Conservation (phyloP, 2,113 vertebrate species). For the Corapipo altera region DNA sequence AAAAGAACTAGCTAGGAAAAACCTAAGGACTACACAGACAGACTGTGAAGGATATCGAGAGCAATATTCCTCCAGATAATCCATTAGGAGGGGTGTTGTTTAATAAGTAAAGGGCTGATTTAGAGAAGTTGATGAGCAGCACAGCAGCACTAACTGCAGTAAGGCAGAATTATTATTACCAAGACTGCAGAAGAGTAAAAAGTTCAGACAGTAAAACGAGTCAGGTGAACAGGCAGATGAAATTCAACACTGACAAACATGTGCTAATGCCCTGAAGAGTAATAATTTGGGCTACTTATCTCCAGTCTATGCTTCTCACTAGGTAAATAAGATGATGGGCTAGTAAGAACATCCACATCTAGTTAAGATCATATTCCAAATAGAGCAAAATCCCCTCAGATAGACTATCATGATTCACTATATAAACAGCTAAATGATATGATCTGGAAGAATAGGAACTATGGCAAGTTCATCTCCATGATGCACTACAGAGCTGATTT, state of each 20-base stretch:
- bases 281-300: background rate
- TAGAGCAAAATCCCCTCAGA: background rate
- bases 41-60: background rate
- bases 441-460: background rate
- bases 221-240: background rate
- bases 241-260: background rate
- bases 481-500: background rate
- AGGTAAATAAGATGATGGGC: background rate
- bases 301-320: rapidly evolving
- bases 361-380: background rate
- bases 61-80: background rate
- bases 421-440: background rate
- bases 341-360: background rate
- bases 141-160: background rate
- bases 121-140: background rate
- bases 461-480: slow-evolving; percentile 1
- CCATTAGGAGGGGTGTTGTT: background rate
- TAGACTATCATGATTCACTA: background rate
- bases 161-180: background rate
- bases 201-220: background rate
- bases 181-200: background rate
- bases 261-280: background rate
- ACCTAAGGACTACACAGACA: background rate
- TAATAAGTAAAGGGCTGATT: background rate
- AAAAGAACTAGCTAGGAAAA: background rate